Percentiles rank a stretch among this genome's conserved stretches.
Conservation (phyloP, 1,140 invertebrate genomes). For the Apis mellifera region Amel_HAv3.1 CM009938.2:7581501-7582000, state of each 20-base stretch:
- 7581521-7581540: neutral
- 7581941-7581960: no score
- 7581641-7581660: neutral
- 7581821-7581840: no score
- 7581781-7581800: no score
- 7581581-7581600: slow-evolving; percentile 73
- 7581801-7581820: no score
- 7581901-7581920: neutral
- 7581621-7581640: slow-evolving; percentile 57
- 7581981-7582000: neutral
- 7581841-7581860: no score
- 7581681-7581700: neutral
- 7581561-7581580: slow-evolving; percentile 69
- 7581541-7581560: neutral
- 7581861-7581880: neutral
- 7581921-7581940: neutral
- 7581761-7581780: neutral
- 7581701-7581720: neutral
- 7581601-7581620: slow-evolving; percentile 21
- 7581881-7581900: neutral
- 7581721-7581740: slow-evolving; percentile 47
- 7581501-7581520: no score
- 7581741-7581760: slow-evolving; percentile 31
- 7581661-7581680: neutral
- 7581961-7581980: neutral